A percentile compares a stretch with the other conserved stretches of the same genome.
Evolutionary conservation across 2,888 invertebrate species (phyloP).

Genomic region (Agelastica alni): DNA sequence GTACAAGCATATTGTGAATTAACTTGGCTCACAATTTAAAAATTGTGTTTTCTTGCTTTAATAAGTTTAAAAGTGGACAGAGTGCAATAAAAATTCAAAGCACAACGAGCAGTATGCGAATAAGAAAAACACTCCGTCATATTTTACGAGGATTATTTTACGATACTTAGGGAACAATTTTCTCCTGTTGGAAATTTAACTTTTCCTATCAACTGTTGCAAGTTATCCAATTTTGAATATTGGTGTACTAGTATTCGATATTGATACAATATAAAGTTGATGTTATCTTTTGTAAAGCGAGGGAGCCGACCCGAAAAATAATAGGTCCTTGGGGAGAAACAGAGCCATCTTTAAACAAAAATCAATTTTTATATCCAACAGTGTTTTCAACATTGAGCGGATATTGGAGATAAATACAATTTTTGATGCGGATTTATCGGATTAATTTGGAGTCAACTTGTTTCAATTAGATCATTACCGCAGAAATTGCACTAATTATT

Average conservation of each 20-base stretch:
- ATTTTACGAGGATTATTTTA: conserved; percentile 34
- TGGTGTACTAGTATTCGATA: conserved; percentile 43
- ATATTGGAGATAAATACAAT: no score
- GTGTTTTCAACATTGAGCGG: no score
- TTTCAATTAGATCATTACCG: no score
- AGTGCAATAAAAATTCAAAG: conserved; percentile 13
- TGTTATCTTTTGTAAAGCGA: conserved; percentile 33
- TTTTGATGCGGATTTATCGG: no score
- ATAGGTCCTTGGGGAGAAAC: conserved; percentile 15
- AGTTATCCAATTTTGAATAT: conserved; percentile 52
- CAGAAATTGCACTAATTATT: no score
- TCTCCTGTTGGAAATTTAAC: conserved; percentile 41
- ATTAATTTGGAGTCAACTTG: no score
- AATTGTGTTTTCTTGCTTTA: no score
- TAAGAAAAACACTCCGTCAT: conserved; percentile 22
- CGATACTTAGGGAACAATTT: conserved; percentile 38
- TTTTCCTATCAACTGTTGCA: conserved; percentile 49
- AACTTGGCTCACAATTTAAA: no score
- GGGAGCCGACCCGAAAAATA: conserved; percentile 18
- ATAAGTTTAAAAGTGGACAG: no score
- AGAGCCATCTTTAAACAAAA: neutral
- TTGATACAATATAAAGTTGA: conserved; percentile 45
- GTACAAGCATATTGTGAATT: no score
- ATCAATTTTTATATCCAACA: conserved; percentile 14
- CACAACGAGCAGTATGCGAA: conserved; percentile 11